Evolutionary conservation across 2,113 vertebrate species (phyloP).

Genomic region (Excalfactoria chinensis): DNA sequence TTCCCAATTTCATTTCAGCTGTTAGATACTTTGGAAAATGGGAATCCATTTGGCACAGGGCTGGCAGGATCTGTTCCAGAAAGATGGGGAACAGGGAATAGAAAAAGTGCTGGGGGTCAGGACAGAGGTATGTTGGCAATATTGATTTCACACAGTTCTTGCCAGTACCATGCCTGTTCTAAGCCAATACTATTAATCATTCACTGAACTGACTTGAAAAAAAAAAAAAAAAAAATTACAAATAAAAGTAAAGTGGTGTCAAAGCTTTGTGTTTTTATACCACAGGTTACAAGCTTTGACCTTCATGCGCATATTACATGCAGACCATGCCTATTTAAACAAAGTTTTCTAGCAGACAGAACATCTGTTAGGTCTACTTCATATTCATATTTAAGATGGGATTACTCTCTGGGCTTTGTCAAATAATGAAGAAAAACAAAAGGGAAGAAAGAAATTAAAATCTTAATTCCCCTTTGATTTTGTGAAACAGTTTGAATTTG

Average conservation of each 20-base stretch:
- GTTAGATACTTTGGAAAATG: not conserved
- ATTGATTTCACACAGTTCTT: constrained; percentile 38
- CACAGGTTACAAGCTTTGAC: constrained; percentile 4
- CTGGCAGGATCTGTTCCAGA: constrained; percentile 6
- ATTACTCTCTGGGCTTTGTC: constrained; percentile 68
- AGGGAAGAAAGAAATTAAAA: constrained; percentile 59
- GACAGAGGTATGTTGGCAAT: not conserved
- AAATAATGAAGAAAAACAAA: constrained; percentile 69
- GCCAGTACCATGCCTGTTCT: not conserved
- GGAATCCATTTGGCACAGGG: not conserved
- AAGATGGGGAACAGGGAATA: not conserved
- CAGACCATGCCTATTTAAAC: constrained; percentile 44
- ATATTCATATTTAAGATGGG: constrained; percentile 70
- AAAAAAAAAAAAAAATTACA: not conserved
- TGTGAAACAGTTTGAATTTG: constrained; percentile 48
- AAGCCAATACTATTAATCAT: constrained; percentile 51
- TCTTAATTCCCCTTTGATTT: constrained; percentile 59
- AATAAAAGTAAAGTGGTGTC: constrained; percentile 29
- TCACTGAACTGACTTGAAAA: constrained; percentile 1
- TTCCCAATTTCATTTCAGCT: constrained; percentile 1
- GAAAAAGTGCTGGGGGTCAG: constrained; percentile 37
- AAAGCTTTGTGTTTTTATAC: constrained; percentile 26
- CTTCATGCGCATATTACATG: constrained; percentile 45
- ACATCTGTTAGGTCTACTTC: constrained; percentile 66
- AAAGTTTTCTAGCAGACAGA: constrained; percentile 60